phyloP scores from a whole-genome alignment of 2,797 vertebrate genomes.

The Rhinogobio ventralis region DNA sequence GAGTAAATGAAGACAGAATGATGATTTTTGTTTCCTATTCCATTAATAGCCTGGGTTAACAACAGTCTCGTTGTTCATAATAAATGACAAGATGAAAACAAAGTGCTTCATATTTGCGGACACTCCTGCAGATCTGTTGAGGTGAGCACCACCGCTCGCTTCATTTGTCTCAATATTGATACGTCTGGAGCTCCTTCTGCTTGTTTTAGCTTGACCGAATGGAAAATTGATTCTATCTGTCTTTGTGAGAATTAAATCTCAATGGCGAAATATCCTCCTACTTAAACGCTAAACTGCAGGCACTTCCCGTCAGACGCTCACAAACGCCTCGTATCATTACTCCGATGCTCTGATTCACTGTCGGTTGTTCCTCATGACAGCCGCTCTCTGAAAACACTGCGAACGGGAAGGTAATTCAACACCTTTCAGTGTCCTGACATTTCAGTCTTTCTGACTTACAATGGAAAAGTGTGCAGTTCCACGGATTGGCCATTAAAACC shows the following conservation, averaged over 20 bases:
- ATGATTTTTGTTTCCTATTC: neutral
- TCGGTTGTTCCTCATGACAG: slow-evolving; percentile 62
- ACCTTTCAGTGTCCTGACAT: slow-evolving; percentile 71
- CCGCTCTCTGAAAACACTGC: slow-evolving; percentile 62
- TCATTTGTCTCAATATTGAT: slow-evolving; percentile 73
- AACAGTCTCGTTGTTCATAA: slow-evolving; percentile 24
- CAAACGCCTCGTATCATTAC: slow-evolving; percentile 58
- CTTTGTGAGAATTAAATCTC: slow-evolving; percentile 50
- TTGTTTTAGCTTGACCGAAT: slow-evolving; percentile 65
- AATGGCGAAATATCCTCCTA: slow-evolving; percentile 43
- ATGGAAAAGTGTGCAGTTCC: slow-evolving; percentile 38
- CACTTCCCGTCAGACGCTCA: slow-evolving; percentile 43
- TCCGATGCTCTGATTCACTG: slow-evolving; percentile 64
- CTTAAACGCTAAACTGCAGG: slow-evolving; percentile 45
- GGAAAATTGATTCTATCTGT: slow-evolving; percentile 63
- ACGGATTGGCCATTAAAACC: slow-evolving; percentile 38
- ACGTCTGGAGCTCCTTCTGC: slow-evolving; percentile 67
- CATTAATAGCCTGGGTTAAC: slow-evolving; percentile 4
- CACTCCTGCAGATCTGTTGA: slow-evolving; percentile 32
- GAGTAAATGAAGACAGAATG: slow-evolving; percentile 4
- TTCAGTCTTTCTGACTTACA: slow-evolving; percentile 65
- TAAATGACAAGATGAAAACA: slow-evolving; percentile 48
- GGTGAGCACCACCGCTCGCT: slow-evolving; percentile 44
- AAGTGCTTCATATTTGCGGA: slow-evolving; percentile 34
- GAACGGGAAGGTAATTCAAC: slow-evolving; percentile 67